phyloP scores from a whole-genome alignment of 2,113 vertebrate species.

The Hiodon tergisus region DNA sequence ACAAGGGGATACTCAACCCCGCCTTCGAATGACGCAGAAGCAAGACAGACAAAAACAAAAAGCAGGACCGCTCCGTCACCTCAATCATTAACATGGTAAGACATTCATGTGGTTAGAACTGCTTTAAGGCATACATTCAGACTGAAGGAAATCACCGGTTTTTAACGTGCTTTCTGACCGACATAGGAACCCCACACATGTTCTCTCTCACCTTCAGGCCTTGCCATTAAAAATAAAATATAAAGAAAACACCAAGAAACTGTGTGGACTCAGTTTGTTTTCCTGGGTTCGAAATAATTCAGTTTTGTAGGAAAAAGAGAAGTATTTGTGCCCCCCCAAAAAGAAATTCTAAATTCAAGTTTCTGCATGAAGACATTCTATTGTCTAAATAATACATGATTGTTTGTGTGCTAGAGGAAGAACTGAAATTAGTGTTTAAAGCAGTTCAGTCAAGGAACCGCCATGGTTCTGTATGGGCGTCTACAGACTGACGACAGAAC shows the following conservation, averaged over 20 bases:
- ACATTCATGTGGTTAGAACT: not conserved
- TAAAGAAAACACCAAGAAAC: constrained; percentile 2
- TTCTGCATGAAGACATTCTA: constrained; percentile 63
- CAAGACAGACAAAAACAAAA: not conserved
- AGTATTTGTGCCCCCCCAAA: constrained; percentile 64
- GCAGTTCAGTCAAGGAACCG: constrained; percentile 42
- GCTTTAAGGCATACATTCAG: constrained; percentile 38
- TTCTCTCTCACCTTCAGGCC: constrained; percentile 1
- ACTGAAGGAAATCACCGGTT: constrained; percentile 17
- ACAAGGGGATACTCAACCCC: not conserved
- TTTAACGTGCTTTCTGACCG: not conserved
- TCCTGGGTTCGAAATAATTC: constrained; percentile 58
- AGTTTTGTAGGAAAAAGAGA: constrained; percentile 48
- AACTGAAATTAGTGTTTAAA: constrained; percentile 52
- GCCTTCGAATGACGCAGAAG: not conserved
- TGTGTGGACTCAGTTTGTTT: constrained; percentile 40
- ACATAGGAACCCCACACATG: constrained; percentile 4
- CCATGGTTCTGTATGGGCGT: not conserved
- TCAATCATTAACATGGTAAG: not conserved
- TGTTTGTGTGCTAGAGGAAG: constrained; percentile 34
- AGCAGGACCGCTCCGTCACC: not conserved
- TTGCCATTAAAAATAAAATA: not conserved
- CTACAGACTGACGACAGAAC: too few species aligned
- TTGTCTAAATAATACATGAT: constrained; percentile 48
- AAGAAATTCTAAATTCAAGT: constrained; percentile 59